Base-by-base conservation (phyloP, 2,888 invertebrate genomes). In the Drosophila heteroneura region DNA sequence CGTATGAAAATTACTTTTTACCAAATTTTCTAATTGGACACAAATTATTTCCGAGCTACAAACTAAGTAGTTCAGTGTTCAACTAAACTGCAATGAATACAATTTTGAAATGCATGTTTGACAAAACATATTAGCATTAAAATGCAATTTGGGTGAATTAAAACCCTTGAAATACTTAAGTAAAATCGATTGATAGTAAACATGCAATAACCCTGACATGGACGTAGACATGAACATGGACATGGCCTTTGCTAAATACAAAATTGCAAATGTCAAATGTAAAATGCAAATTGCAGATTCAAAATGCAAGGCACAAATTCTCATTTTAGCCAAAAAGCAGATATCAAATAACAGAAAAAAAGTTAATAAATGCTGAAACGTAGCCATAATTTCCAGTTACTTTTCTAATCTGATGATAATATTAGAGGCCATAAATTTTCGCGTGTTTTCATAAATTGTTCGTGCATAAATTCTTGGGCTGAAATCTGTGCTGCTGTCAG, bases 351-450 rank as follows among this genome's bases (percentile, higher is more conserved):
- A 56, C 19, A 22, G 60, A 35, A 26, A 49, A 64, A 61, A 65
- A 51, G 53, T 67, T 79, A 65, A 79, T 68, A 72, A 73, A 77
- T 69, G 64, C 71, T 51, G 51, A 66, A 82, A 68, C 81, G 63
- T 61, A 67, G 81, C 67, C 79, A 79, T 84, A 79, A 84, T 82
- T 82, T 82, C 84, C 74, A 79, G 79, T 82, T 79, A 83, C 79
- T 82, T 84, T 80, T 82, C 85, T 85, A 85, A 85, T 82, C 85
- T 79, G 78, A 73, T 85, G 83, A 85, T 83, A 82, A 82, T 81
- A 83, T 83, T 83, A 77, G 83, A 60, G 70, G 77, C 73, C 79
- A 85, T 85, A 84, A 84, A 83, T 84, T 79, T 81, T 58, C 81
- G 81, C 83, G 70, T 74, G 81, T 79, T 67, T 85, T 80, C 78